Percentiles rank a stretch among this genome's conserved stretches.
These are phyloP conservation scores for Copidosoma floridanum DNA, from an alignment of 1,140 invertebrate genomes.

Conservation along the genomic window DNA sequence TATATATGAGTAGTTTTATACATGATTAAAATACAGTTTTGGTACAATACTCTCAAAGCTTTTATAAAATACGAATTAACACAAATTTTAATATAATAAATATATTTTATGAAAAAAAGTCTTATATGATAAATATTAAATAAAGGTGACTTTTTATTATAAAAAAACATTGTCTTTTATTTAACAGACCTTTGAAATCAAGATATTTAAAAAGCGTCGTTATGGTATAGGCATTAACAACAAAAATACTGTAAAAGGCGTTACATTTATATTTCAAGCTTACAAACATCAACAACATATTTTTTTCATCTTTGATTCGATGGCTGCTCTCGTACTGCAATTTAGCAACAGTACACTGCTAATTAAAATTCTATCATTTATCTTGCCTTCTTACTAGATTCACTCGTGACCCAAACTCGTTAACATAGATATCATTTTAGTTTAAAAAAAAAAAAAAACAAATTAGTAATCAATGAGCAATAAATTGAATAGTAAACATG, in stretches of 20 bases:
- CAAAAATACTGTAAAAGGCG: slow-evolving; percentile 41
- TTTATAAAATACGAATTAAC: too few species aligned
- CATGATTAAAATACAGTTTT: too few species aligned
- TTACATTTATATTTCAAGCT: slow-evolving; percentile 55
- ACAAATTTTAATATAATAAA: too few species aligned
- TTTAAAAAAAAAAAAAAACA: too few species aligned
- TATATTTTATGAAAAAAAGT: too few species aligned
- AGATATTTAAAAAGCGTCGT: too few species aligned
- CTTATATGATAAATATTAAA: slow-evolving; percentile 20
- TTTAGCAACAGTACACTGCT: slow-evolving; percentile 25
- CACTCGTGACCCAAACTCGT: slow-evolving; percentile 37
- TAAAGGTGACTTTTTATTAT: slow-evolving; percentile 22
- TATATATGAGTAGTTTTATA: too few species aligned
- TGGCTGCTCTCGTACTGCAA: slow-evolving; percentile 15
- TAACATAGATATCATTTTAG: too few species aligned
- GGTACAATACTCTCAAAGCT: too few species aligned
- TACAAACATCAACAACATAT: slow-evolving; percentile 53
- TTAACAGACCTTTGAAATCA: neutral
- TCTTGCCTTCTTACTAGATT: slow-evolving; percentile 30
- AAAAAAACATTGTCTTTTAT: slow-evolving; percentile 5
- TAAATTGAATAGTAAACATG: too few species aligned
- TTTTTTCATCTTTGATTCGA: slow-evolving; percentile 36
- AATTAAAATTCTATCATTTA: slow-evolving; percentile 29
- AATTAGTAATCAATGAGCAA: too few species aligned
- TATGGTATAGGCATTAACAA: neutral